Evolutionary conservation across 2,113 vertebrate species (phyloP), one percentile per base, ranked within the genome.

Genomic region (Lagopus leucura): DNA sequence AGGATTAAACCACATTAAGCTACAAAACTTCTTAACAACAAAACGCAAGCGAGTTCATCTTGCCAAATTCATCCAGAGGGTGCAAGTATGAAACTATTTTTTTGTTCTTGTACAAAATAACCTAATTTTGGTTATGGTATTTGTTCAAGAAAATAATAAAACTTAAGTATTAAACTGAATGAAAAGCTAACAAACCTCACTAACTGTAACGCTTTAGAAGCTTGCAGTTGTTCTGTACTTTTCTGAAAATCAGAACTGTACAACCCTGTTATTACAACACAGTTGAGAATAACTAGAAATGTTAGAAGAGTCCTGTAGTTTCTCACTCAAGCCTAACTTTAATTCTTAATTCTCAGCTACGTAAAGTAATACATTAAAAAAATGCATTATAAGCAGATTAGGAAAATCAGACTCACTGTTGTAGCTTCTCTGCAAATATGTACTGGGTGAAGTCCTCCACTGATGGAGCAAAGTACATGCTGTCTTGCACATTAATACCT

Each of bases 371-470:
- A 3, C 2, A 25, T 40, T 27, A 34, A 58, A 58, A 75, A 71
- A 60, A 78, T 13, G 2, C 1, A 28, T 58, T 28, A 65, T 10
- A 79, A 75, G 3, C 6, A 69, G 8, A 82, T 36, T 17, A 89
- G 36, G 36, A 92, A 95, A 73, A 43, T 32, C 48, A 60, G 10
- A 98, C 98, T 98, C 93, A 98, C 98, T 96, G 96, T 94, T 97
- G 96, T 34, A 99, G 97, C 87, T 97, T 98, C 78, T 99, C 98
- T 73, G 98, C 97, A 93, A 99, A 98, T 93, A 99, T 97, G 95
- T 99, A 99, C 11, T 98, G 98, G 4, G 99, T 99, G 96, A 98
- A 99, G 85, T 99, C 98, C 81, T 99, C 97, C 72, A 98, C 97
- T 43, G 97, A 95, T 2, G 99, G 99, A 58, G 98, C 98, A 94